Evolutionary conservation across 1,140 invertebrate species (phyloP), one percentile per base, ranked within the genome.

Genomic region (Carposina sasakii): DNA sequence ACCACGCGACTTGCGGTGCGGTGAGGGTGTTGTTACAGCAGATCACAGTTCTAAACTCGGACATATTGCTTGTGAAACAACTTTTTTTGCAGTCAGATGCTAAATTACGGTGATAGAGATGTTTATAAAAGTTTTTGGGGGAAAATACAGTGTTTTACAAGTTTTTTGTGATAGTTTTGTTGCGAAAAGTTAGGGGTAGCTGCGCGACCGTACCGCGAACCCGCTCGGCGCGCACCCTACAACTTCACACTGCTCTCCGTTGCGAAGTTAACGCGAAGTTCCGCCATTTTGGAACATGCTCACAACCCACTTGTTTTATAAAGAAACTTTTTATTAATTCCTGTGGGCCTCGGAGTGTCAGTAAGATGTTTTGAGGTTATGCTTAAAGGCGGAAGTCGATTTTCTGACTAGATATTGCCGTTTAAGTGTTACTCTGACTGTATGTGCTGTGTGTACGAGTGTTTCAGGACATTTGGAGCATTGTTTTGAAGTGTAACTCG

Each of bases 301-400:
- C 85, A 82, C 85, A 83, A 85, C 81, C 85, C 81, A 86, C 85
- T 86, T 85, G 85, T 86, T 86, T 86, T 84, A 82, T 85, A 85
- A 86, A 86, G 85, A 85, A 86, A 86, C 85, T 86, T 86, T 86
- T 86, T 86, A 85, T 85, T 85, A 86, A 85, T 85, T 86, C 83
- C 81, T 82, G 83, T 79, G 75, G 82, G 79, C 82, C 83, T 78
- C 81, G 81, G 81, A 81, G 81, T 77, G 75, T 79, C 79, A 81
- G 81, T 78, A 75, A 84, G 77, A 83, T 82, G 84, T 79, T 86
- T 85, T 81, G 78, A 83, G 85, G 85, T 85, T 81, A 85, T 77
- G 57, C 57, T 71, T 58, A 53, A 54, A 76, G 67, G 65, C 66
- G 71, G 75, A 69, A 73, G 69, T 74, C 68, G 69, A 60, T 73